Base-by-base conservation (phyloP, 2,888 invertebrate species). In the Rambutsinella grinnellia region DNA sequence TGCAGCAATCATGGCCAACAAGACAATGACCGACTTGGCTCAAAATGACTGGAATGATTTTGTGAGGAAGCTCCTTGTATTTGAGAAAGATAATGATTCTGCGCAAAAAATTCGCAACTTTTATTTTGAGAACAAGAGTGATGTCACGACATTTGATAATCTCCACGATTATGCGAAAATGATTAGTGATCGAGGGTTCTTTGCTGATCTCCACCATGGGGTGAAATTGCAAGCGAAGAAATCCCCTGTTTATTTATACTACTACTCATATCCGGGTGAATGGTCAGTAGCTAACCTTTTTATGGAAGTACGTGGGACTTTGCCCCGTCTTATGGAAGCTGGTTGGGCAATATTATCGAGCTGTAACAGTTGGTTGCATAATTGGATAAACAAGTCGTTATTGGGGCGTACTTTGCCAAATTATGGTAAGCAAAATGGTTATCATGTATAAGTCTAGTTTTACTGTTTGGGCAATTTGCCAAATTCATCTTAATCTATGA, bases 231-330 rank as follows among this genome's bases (percentile, higher is more conserved):
- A 77, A 47, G 72, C 71, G 1, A 58, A 77, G 47, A 65, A 44
- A 3, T 72, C 75, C 1, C 81, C 81, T 1, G 71, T 75, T 15
- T 81, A 79, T 28, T 27, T 81, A 10, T 81, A 81, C 56, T 79
- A 71, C 54, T 81, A 81, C 68, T 67, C 75, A 0, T 79, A 78
- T 47, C 75, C 79, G 21, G 81, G 81, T n/a, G 75, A 79, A 49
- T 81, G 79, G 77, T 79, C 81, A 10, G 75, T 81, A 5, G 78
- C 81, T 1, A 81, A 79, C 57, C 26, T 81, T 5, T 78, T 81
- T 28, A 75, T 80, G 77, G 75, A 79, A 19, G 76, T 71, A 19
- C 54, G 76, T 10, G 77, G 76, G 21, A 67, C 63, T 2, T 28
- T 81, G 15, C 79, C 81, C 1, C 27, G 79, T 47, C n/a, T 80